Conservation (phyloP, 2,888 invertebrate species). For the Himalopsyche japonica region DNA sequence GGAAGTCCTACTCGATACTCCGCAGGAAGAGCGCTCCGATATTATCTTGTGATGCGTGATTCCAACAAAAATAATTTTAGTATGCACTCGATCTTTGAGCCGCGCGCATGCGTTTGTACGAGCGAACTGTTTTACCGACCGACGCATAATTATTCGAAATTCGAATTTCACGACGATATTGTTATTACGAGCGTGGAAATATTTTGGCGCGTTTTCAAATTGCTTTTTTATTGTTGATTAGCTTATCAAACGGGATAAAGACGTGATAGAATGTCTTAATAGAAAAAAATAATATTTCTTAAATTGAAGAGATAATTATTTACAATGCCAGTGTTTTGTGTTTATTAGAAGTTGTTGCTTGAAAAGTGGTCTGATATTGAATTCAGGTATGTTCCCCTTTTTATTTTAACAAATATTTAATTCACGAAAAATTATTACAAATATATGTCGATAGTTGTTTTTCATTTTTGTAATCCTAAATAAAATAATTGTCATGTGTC, state of each 20-base stretch:
- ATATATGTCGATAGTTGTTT: too few relatives aligned
- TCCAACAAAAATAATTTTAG: conserved; percentile 1
- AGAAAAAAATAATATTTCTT: background rate
- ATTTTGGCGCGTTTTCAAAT: background rate
- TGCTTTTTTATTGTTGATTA: background rate
- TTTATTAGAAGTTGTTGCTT: background rate
- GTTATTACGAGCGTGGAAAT: background rate
- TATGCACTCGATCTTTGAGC: background rate
- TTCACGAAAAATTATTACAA: too few relatives aligned
- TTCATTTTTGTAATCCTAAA: too few relatives aligned
- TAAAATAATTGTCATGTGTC: too few relatives aligned
- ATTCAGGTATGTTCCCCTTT: background rate
- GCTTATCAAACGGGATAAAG: background rate
- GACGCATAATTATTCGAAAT: conserved; percentile 3
- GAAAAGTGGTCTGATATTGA: background rate
- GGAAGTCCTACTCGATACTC: background rate
- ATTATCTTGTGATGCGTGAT: background rate
- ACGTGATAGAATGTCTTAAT: background rate
- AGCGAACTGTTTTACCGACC: conserved; percentile 1
- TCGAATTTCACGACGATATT: background rate
- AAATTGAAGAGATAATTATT: background rate
- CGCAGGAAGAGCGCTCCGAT: background rate
- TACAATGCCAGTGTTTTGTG: background rate
- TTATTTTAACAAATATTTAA: too few relatives aligned
- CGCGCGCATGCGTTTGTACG: conserved; percentile 2